Evolutionary conservation across 2,888 invertebrate species (phyloP).

Genomic region (Sarcophaga subvicina): DNA sequence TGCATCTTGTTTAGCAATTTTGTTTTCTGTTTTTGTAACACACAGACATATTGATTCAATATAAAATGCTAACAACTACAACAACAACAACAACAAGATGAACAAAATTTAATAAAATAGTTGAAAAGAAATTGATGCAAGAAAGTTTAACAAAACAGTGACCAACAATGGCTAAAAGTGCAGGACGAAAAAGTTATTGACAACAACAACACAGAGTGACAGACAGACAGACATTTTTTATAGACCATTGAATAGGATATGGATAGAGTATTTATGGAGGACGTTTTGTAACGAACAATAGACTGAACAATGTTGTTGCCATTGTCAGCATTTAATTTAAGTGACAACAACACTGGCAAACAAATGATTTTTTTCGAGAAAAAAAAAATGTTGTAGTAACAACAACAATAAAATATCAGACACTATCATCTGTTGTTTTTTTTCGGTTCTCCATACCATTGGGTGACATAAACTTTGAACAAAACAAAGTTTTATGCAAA

Average conservation of each 20-base stretch:
- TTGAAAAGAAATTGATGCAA: constrained; percentile 41
- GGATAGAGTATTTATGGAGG: too few species aligned
- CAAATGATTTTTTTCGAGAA: too few species aligned
- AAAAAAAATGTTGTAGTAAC: too few species aligned
- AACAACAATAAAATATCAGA: constrained; percentile 7
- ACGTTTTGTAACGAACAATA: background rate
- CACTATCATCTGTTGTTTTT: constrained; percentile 8
- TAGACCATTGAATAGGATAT: too few species aligned
- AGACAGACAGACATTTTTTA: background rate
- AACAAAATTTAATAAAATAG: constrained; percentile 1
- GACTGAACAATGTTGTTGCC: constrained; percentile 32
- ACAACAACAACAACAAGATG: background rate
- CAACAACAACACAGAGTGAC: constrained; percentile 15
- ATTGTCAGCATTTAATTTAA: constrained; percentile 61
- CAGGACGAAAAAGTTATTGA: constrained; percentile 7
- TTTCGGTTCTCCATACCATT: background rate
- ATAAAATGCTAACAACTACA: too few species aligned
- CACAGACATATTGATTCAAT: too few species aligned
- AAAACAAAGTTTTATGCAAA: too few species aligned
- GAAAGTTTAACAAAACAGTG: constrained; percentile 32
- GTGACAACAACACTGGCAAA: constrained; percentile 45
- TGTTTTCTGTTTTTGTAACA: too few species aligned
- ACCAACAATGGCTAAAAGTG: constrained; percentile 11
- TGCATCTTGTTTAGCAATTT: too few species aligned
- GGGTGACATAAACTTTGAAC: background rate